These are phyloP conservation scores for Erebia palarica DNA, from an alignment of 2,888 invertebrate species.

Conservation along the genomic window DNA sequence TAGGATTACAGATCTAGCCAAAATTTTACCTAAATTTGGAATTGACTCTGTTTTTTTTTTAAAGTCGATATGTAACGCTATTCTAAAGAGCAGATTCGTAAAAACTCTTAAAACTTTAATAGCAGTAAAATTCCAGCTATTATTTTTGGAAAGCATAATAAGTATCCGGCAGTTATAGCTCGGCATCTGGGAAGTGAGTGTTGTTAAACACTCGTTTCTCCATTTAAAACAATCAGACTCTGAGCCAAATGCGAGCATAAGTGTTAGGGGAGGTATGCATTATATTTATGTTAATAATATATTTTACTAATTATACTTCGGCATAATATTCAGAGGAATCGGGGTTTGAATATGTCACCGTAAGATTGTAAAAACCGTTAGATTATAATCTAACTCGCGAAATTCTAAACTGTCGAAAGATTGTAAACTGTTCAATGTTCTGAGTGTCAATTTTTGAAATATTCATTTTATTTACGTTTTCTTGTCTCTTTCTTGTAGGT, in stretches of 20 bases:
- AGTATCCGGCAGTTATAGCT: constrained; percentile 23
- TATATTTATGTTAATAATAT: no score
- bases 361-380: no score
- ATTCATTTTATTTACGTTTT: no score
- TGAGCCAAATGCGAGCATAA: constrained; percentile 1
- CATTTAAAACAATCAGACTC: constrained; percentile 9
- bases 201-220: constrained; percentile 21
- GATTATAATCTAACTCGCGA: no score
- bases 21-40: no score
- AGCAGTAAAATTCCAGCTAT: constrained; percentile 28
- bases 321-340: no score
- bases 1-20: no score
- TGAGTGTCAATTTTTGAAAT: no score
- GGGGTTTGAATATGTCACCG: no score
- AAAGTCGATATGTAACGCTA: neutral
- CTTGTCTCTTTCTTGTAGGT: no score
- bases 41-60: neutral
- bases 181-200: constrained; percentile 11
- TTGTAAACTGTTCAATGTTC: no score
- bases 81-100: neutral
- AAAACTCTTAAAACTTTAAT: constrained; percentile 10
- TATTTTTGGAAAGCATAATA: constrained; percentile 42
- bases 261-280: neutral
- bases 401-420: no score
- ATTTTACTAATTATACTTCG: neutral